Evolutionary conservation across 2,797 vertebrate species (phyloP).

Genomic region (Crocodylus rhombifer): DNA sequence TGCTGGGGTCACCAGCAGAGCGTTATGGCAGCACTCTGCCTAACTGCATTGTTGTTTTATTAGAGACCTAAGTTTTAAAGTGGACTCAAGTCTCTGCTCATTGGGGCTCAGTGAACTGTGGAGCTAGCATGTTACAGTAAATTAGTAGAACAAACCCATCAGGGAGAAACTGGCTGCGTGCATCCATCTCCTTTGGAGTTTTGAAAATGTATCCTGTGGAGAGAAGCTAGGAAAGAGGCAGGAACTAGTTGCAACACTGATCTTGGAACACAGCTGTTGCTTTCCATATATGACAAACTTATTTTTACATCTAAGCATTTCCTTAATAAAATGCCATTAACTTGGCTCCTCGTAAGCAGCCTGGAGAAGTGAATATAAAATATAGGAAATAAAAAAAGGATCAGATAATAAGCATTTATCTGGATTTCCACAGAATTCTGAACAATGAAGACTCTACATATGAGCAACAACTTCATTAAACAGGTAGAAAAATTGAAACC

Average conservation of each 20-base stretch:
- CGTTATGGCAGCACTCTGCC: not conserved
- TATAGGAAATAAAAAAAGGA: not conserved
- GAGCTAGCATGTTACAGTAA: conserved; percentile 32
- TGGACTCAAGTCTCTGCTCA: not conserved
- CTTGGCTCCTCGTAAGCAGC: not conserved
- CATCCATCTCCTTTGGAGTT: not conserved
- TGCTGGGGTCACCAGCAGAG: conserved; percentile 1
- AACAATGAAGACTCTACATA: not conserved
- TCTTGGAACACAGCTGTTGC: not conserved
- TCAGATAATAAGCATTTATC: not conserved
- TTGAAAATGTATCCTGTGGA: conserved; percentile 34
- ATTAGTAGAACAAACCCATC: conserved; percentile 1
- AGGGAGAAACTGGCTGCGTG: conserved; percentile 30
- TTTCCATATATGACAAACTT: not conserved
- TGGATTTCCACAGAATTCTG: not conserved
- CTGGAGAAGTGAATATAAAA: not conserved
- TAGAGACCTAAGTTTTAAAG: not conserved
- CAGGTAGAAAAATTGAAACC: not conserved
- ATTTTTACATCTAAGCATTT: not conserved
- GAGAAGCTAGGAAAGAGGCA: not conserved
- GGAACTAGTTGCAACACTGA: not conserved
- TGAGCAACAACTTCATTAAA: not conserved
- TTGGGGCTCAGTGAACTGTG: conserved; percentile 1
- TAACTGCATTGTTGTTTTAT: not conserved
- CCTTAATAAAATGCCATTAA: conserved; percentile 6